Evolutionary conservation across 35 echinoderm and acorn worm genomes (phyloP), one percentile per base, ranked within the genome.

Genomic region (Apostichopus parvimensis): DNA sequence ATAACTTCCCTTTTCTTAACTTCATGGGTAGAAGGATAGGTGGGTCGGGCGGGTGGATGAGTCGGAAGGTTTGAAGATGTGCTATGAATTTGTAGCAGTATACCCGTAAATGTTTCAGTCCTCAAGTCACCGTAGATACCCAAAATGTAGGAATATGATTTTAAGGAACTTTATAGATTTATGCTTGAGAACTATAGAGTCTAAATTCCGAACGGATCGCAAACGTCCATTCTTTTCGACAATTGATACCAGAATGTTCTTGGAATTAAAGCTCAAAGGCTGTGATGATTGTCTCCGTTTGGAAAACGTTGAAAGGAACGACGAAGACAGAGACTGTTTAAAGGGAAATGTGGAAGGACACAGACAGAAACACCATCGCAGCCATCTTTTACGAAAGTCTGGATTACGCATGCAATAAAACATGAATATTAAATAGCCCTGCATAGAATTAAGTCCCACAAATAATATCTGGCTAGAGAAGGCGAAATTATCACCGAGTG

Each of bases 351-450:
- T 91, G 20, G 53, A 15, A 21, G 77, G 72, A 79, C 77, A 91
- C 24, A 78, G 72, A 52, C 89, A 91, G 73, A 91, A 79, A 59
- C 89, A 91, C 89, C 70, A 91, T 14, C 53, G 54, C 14, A 75
- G 71, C 89, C 89, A 91, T 34, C 72, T 12, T 59, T 91, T 78
- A 1, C 89, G 12, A 34, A 91, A 91, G 24, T 91, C 89, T 5
- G 89, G 89, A 60, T 91, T 91, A 5, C 89, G 54, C 89, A 91
- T 91, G 18, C 89, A 91, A 53, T 91, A 91, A 26, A 91, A 79
- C 89, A 91, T 91, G 56, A 91, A 91, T 26, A 91, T 78, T 23
- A 91, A 68, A 57, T 91, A 91, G 1, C 89, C 89, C 55, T 91
- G 89, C 89, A 91, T 91, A 22, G 89, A 91, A 57, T 91, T 91